phyloP scores from a whole-genome alignment of 2,113 vertebrate genomes.

The Chrysemys picta region DNA sequence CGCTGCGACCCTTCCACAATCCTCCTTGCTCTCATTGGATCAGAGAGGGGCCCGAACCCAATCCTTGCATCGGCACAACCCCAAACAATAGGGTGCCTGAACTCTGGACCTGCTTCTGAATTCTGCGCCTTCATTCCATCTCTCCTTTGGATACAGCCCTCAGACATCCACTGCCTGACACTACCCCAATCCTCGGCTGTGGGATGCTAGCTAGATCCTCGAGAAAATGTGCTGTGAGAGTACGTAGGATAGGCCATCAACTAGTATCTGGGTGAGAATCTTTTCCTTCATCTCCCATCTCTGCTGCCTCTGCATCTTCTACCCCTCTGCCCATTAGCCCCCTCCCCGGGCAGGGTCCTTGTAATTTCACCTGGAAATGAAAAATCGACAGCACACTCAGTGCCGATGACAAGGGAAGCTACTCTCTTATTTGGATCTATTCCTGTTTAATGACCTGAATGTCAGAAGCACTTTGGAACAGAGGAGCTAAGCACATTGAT shows the following conservation, averaged over 20 bases:
- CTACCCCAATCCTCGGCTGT: background rate
- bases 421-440: rapidly evolving
- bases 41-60: background rate
- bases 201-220: background rate
- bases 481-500: background rate
- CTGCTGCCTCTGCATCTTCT: background rate
- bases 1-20: no score
- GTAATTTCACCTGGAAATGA: rapidly evolving
- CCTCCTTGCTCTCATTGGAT: background rate
- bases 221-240: background rate
- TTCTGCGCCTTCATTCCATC: background rate
- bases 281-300: background rate
- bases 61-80: background rate
- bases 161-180: background rate
- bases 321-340: background rate
- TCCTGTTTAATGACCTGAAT: background rate
- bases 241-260: background rate
- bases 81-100: background rate
- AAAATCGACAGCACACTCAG: background rate
- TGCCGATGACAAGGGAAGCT: background rate
- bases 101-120: background rate
- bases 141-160: background rate
- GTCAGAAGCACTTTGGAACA: background rate
- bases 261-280: background rate
- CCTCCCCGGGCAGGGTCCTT: no score